Percentiles rank a stretch among this genome's conserved stretches.
These are phyloP conservation scores for Drosophila planitibia DNA, from an alignment of 2,888 invertebrate genomes.

Conservation along the genomic window DNA sequence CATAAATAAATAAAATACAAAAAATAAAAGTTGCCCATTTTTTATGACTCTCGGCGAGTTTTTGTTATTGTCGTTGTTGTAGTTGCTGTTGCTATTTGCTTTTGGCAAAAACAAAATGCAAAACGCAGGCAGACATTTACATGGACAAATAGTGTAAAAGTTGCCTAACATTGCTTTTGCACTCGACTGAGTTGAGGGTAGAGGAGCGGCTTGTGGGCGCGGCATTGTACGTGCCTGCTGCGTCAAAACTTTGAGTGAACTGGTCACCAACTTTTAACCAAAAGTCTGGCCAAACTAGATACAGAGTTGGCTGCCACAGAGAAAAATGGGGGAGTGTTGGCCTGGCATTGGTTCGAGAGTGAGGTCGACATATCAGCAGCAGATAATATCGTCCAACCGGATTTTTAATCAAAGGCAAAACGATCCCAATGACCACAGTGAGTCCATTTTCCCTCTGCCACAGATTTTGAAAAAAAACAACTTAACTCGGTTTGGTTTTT, in stretches of 20 bases:
- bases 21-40: conserved; percentile 52
- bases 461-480: conserved; percentile 9
- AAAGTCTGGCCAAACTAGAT: conserved; percentile 30
- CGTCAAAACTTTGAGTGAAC: conserved; percentile 63
- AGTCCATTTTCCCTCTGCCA: conserved; percentile 3
- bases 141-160: conserved; percentile 69
- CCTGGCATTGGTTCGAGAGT: background rate
- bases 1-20: conserved; percentile 63
- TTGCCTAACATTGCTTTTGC: conserved; percentile 36
- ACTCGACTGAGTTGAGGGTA: background rate
- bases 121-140: conserved; percentile 50
- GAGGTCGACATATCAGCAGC: conserved; percentile 43
- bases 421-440: conserved; percentile 20
- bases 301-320: background rate
- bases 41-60: conserved; percentile 45
- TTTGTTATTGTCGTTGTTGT: conserved; percentile 5
- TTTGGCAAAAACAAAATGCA: conserved; percentile 29
- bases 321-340: background rate
- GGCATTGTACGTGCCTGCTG: conserved; percentile 56
- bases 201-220: conserved; percentile 31
- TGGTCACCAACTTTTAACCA: conserved; percentile 49
- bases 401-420: conserved; percentile 55
- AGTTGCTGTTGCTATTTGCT: conserved; percentile 38
- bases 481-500: conserved; percentile 6
- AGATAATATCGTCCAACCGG: conserved; percentile 56